Base-by-base conservation (phyloP, 2,888 invertebrate species). In the Heliconius ismenius region DNA sequence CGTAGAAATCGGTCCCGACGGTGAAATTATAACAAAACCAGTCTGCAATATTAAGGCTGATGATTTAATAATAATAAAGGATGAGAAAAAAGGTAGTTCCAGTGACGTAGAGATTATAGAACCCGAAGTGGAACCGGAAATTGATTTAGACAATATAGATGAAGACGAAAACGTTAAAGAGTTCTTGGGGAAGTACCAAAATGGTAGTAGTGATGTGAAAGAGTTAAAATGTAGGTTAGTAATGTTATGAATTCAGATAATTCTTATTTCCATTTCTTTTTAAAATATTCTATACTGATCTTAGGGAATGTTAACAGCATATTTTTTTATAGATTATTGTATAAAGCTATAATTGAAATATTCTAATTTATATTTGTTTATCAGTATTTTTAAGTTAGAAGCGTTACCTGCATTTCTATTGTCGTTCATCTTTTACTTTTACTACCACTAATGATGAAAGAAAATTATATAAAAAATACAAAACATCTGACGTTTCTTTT, bases 131-230 rank as follows among this genome's bases (percentile, higher is more conserved):
- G 92, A 87, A 73, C 85, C 87, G 24, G 92, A 91, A 77, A 91
- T 92, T 77, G 89, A 90, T 77, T 89, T 93, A 78, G 92, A 93
- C 64, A 90, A 92, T 85, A 86, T 94, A 78, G 94, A 93, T 9
- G 92, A 93, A 21, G 93, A 94, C 83, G 94, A 94, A 67, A 89
- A 91, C 1, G 89, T 94, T 0, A 92, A 92, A 77, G 90, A 89
- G 78, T 94, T 93, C 85, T 84, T 94, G 78, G 94, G 92, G 63
- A 92, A 90, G 81, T 92, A 91, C 79, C 88, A 91, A 62, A 81
- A 83, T 74, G 87, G 87, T 76, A 82, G 79, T 75, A 80, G 76
- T 73, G 82, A 84, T 65, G 80, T 80, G 1, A 85, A 79, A 18
- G 91, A 92, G 75, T 82, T 92, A 4, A 93, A 91, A 81, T 94